phyloP scores from a whole-genome alignment of 2,888 invertebrate species.

The Desoria tigrina region DNA sequence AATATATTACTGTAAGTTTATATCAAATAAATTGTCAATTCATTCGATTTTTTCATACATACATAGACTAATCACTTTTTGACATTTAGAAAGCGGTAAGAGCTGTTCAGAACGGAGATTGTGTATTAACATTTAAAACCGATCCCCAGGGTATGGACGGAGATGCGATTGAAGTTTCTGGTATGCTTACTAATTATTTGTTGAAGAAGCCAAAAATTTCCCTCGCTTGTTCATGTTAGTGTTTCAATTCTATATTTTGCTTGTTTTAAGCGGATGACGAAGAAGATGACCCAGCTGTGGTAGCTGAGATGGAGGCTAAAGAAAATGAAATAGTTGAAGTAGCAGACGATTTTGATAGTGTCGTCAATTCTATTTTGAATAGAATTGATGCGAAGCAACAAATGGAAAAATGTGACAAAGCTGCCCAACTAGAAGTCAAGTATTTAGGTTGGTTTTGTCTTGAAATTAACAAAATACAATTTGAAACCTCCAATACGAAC shows the following conservation, averaged over 20 bases:
- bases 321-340: conserved; percentile 55
- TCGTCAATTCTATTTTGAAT: conserved; percentile 56
- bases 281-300: conserved; percentile 61
- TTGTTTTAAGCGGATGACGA: conserved; percentile 56
- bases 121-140: conserved; percentile 24
- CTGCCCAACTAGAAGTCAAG: conserved; percentile 57
- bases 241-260: no score
- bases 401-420: conserved; percentile 59
- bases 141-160: conserved; percentile 56
- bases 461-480: neutral
- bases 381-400: conserved; percentile 60
- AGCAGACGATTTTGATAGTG: conserved; percentile 55
- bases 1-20: conserved; percentile 28
- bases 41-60: neutral
- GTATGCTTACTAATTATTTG: conserved; percentile 57
- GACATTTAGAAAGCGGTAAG: conserved; percentile 24
- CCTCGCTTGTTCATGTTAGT: no score
- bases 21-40: neutral
- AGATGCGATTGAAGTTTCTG: conserved; percentile 63
- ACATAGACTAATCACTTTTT: conserved; percentile 2
- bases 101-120: neutral
- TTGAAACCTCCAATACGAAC: no score
- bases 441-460: conserved; percentile 54
- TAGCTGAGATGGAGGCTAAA: conserved; percentile 55
- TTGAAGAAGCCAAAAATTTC: no score